Conservation (phyloP, 2,888 invertebrate species). For the Dichetophora obliterata region DNA sequence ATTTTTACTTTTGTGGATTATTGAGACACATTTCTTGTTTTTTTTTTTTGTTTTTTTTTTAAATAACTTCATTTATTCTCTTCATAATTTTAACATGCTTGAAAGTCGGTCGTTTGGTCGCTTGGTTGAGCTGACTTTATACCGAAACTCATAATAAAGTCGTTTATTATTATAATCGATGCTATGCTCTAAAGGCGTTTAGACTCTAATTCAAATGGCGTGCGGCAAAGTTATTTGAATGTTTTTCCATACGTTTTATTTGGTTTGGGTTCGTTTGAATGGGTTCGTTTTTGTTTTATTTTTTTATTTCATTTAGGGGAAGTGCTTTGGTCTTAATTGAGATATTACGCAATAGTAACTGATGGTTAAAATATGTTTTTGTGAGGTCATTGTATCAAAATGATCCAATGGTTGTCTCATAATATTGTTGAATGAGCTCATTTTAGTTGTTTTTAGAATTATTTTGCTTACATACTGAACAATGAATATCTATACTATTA, state of each 20-base stretch:
- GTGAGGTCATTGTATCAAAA: conserved; percentile 18
- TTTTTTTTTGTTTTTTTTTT: not conserved
- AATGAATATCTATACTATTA: too few species aligned
- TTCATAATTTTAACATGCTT: conserved; percentile 2
- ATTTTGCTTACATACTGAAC: too few species aligned
- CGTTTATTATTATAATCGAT: conserved; percentile 22
- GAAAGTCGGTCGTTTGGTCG: not conserved
- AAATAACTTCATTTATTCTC: conserved; percentile 5
- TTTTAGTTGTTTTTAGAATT: not conserved
- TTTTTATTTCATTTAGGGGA: not conserved
- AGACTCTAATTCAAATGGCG: conserved; percentile 18
- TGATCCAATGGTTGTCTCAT: not conserved
- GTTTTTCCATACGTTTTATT: not conserved
- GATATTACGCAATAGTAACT: conserved; percentile 13
- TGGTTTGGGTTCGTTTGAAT: not conserved
- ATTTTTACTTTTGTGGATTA: not conserved
- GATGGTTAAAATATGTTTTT: not conserved
- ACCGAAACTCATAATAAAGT: conserved; percentile 29
- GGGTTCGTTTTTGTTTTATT: not conserved
- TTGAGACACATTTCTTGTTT: not conserved
- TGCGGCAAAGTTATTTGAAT: conserved; percentile 30
- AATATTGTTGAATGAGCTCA: conserved; percentile 10
- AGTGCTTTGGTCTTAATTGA: conserved; percentile 1
- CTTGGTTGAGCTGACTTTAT: not conserved
- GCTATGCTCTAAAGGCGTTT: conserved; percentile 2